Evolutionary conservation across 2,888 invertebrate genomes (phyloP), one percentile per base, ranked within the genome.

Genomic region (Prosapia bicincta): DNA sequence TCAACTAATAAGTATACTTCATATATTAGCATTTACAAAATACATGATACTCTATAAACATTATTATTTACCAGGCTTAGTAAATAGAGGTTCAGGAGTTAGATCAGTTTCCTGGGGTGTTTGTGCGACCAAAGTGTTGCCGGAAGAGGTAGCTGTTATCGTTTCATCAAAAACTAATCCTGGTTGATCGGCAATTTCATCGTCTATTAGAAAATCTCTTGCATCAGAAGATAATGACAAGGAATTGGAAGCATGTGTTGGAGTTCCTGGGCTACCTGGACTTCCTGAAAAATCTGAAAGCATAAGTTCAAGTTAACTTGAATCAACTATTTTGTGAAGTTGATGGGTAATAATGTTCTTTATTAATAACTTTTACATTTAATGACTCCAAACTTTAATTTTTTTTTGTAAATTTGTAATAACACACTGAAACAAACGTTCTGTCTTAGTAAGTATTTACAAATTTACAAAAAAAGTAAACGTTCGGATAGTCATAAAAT

Each of bases 181-280:
- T 13, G 96, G 96, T 83, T 96, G 96, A 86, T 96, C 96, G 66
- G 94, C 94, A 78, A 96, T 96, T 85, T 96, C 96, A 81, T 96
- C 96, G 82, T 96, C 96, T 78, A 91, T 91, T 78, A 96, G 89
- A 85, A 91, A 94, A 84, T 94, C 94, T 79, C 92, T 88, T 23
- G 93, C 93, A 80, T 94, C 94, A 0, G 94, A 93, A 69, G 81
- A 82, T n/a, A 94, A 85, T 0, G 94, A 94, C 0, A 94, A 85
- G 0, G 94, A 94, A 75, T 92, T 92, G 0, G 93, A 93, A 0
- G 90, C 90, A 81, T 93, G 92, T 0, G 94, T 94, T 0, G 94
- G 94, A 0, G 93, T 93, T 1, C 92, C 93, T 0, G 93, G 93
- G 1, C 92, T 84, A 26, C 85, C 85, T 26, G 81, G 78, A 23